Percentiles rank a stretch among this genome's conserved stretches.
Conservation (phyloP, 2,888 invertebrate genomes). For the Megamerina dolium region DNA sequence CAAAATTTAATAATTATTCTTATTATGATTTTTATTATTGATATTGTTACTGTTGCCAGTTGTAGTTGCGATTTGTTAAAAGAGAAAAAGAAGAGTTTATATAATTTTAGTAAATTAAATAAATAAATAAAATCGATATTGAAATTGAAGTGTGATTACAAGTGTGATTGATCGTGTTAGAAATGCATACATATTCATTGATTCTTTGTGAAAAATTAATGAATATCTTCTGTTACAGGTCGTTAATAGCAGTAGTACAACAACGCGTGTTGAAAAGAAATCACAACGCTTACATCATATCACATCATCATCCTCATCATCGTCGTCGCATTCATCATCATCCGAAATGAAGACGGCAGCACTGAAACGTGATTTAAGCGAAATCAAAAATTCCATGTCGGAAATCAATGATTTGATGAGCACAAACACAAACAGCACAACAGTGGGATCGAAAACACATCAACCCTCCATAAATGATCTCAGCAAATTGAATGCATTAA, state of each 20-base stretch:
- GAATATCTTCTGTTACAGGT: conserved; percentile 35
- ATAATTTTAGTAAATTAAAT: too few relatives aligned
- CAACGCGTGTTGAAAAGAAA: conserved; percentile 49
- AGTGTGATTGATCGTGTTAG: too few relatives aligned
- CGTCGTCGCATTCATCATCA: conserved; percentile 53
- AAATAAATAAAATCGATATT: too few relatives aligned
- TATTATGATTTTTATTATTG: too few relatives aligned
- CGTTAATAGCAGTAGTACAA: conserved; percentile 49
- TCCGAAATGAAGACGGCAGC: conserved; percentile 77
- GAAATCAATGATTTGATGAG: conserved; percentile 70
- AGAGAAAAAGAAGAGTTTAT: too few relatives aligned
- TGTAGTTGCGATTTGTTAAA: too few relatives aligned
- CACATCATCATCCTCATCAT: conserved; percentile 41
- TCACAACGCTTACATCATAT: conserved; percentile 47
- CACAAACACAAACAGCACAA: conserved; percentile 16
- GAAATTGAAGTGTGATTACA: too few relatives aligned
- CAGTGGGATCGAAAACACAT: conserved; percentile 22
- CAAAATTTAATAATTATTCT: too few relatives aligned
- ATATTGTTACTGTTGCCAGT: too few relatives aligned
- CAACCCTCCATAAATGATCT: conserved; percentile 43
- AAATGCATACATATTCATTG: too few relatives aligned
- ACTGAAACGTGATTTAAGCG: conserved; percentile 68
- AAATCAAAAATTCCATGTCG: conserved; percentile 70
- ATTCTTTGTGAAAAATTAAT: too few relatives aligned
- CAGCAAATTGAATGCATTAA: conserved; percentile 34